Percentiles rank a stretch among this genome's conserved stretches.
Evolutionary conservation across 1,140 invertebrate genomes (phyloP).

Genomic region (Drosophila dunni): DNA sequence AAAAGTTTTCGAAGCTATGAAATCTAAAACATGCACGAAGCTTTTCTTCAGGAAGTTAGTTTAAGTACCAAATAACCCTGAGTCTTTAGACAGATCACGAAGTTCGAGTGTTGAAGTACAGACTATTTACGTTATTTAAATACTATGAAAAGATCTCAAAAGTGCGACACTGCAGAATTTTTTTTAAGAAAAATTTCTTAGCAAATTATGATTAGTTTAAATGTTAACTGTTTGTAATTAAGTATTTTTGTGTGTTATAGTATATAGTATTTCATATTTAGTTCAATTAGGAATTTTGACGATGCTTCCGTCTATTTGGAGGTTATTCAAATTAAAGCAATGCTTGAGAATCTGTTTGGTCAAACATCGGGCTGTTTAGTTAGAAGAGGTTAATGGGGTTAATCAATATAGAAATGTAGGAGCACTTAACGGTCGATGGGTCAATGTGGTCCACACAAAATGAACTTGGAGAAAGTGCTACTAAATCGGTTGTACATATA

Average conservation of each 20-base stretch:
- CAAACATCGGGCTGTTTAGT: constrained; percentile 52
- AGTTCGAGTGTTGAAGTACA: no score
- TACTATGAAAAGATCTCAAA: no score
- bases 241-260: neutral
- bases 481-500: neutral
- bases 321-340: constrained; percentile 35
- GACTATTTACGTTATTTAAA: no score
- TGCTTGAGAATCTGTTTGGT: constrained; percentile 47
- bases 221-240: neutral
- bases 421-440: constrained; percentile 9
- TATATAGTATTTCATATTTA: neutral
- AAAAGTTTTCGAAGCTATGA: no score
- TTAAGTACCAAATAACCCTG: no score
- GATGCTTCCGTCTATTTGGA: constrained; percentile 3
- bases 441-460: neutral
- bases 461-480: constrained; percentile 4
- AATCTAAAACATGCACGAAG: no score
- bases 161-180: no score
- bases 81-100: no score
- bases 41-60: no score
- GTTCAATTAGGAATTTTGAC: constrained; percentile 6
- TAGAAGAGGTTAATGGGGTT: constrained; percentile 67
- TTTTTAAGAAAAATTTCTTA: no score
- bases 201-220: no score
- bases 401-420: constrained; percentile 46